These are phyloP conservation scores for Cyclargus thomasi DNA, from an alignment of 1,140 invertebrate genomes.

Conservation along the genomic window DNA sequence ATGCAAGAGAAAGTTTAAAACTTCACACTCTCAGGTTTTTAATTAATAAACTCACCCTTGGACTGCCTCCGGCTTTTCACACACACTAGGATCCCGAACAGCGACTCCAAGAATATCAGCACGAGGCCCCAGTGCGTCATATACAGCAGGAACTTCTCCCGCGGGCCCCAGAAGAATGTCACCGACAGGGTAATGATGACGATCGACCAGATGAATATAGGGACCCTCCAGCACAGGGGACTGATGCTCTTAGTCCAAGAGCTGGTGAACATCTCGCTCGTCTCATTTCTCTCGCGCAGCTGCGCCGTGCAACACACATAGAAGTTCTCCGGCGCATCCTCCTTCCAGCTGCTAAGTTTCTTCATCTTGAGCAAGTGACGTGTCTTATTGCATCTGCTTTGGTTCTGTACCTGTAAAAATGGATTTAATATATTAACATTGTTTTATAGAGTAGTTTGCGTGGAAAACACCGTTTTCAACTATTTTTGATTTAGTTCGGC, in stretches of 20 bases:
- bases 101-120: slow-evolving; percentile 49
- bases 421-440: neutral
- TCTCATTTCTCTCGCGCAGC: slow-evolving; percentile 40
- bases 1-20: too few species aligned
- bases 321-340: slow-evolving; percentile 36
- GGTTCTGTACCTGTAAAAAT: neutral
- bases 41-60: slow-evolving; percentile 41
- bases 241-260: slow-evolving; percentile 44
- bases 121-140: slow-evolving; percentile 68
- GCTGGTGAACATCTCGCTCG: slow-evolving; percentile 41
- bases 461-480: too few species aligned
- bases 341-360: slow-evolving; percentile 40
- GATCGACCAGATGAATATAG: slow-evolving; percentile 53
- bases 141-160: slow-evolving; percentile 54
- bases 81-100: slow-evolving; percentile 53
- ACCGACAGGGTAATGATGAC: slow-evolving; percentile 42
- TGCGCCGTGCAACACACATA: slow-evolving; percentile 39
- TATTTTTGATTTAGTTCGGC: too few species aligned
- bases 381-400: too few species aligned
- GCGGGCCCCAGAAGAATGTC: slow-evolving; percentile 52
- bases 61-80: slow-evolving; percentile 31
- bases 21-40: too few species aligned
- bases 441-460: too few species aligned
- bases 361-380: slow-evolving; percentile 24
- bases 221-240: slow-evolving; percentile 54